Percentiles rank a stretch among this genome's conserved stretches.
Conservation (phyloP, 2,888 invertebrate genomes). For the Machimus rusticus region DNA sequence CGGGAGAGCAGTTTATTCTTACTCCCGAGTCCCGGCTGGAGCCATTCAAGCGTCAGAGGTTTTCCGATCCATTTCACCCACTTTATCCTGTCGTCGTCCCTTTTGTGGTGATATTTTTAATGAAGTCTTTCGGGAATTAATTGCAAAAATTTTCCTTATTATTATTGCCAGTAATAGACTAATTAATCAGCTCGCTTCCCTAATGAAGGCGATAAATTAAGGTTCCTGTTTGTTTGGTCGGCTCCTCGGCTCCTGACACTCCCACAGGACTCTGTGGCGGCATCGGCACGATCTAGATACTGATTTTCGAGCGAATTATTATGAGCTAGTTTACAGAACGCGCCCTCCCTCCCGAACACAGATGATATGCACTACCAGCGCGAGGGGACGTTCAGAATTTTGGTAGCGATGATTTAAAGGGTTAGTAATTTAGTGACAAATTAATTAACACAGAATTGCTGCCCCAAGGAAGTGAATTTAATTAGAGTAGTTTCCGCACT, state of each 20-base stretch:
- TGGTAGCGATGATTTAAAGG: conserved; percentile 11
- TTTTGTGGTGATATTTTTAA: conserved; percentile 38
- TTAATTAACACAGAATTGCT: background rate
- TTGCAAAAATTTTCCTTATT: conserved; percentile 45
- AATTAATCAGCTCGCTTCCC: conserved; percentile 45
- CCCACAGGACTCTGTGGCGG: background rate
- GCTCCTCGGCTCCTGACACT: background rate
- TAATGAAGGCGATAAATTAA: conserved; percentile 44
- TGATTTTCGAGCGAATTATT: background rate
- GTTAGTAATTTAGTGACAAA: background rate
- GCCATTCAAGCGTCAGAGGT: background rate
- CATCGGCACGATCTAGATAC: background rate
- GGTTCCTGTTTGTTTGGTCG: background rate
- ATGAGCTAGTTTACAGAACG: background rate
- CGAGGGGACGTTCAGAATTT: background rate
- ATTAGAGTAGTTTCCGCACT: background rate
- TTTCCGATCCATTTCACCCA: conserved; percentile 27
- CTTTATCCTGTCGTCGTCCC: conserved; percentile 11
- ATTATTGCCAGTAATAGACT: conserved; percentile 46
- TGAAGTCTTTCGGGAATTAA: conserved; percentile 45
- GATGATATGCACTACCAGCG: background rate
- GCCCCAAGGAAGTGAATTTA: background rate
- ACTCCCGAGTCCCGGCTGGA: background rate
- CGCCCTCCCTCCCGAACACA: background rate
- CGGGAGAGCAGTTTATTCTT: background rate